Percentiles rank a stretch among this genome's conserved stretches.
Conservation (phyloP, 2,888 invertebrate species). For the Pseudococcus jackbeardsleyi region DNA sequence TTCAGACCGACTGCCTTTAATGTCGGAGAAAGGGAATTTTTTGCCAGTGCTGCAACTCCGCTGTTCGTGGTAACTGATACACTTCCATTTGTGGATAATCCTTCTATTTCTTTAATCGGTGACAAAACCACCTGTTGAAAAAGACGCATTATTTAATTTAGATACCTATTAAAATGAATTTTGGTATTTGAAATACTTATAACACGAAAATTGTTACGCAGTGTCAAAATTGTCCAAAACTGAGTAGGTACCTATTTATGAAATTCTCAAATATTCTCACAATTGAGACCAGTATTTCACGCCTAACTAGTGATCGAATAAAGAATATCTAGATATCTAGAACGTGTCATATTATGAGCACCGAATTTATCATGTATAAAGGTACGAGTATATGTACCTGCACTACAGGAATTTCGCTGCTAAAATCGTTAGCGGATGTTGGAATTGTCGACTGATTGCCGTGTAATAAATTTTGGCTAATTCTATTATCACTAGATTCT, state of each 20-base stretch:
- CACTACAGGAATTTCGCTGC: constrained; percentile 67
- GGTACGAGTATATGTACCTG: constrained; percentile 66
- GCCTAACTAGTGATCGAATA: too few species aligned
- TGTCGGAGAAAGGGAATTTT: constrained; percentile 80
- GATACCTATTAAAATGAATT: too few species aligned
- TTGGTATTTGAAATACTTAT: too few species aligned
- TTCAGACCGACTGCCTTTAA: constrained; percentile 69
- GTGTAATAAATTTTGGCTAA: constrained; percentile 61
- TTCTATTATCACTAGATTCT: constrained; percentile 72
- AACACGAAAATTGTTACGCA: too few species aligned
- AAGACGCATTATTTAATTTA: too few species aligned
- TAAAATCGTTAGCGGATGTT: not conserved
- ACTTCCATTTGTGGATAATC: constrained; percentile 54
- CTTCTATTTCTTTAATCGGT: constrained; percentile 86
- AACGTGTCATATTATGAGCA: too few species aligned
- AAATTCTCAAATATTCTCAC: too few species aligned
- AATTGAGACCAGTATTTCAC: too few species aligned
- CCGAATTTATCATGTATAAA: too few species aligned
- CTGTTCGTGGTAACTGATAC: constrained; percentile 41
- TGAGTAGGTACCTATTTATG: too few species aligned
- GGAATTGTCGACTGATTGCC: constrained; percentile 57
- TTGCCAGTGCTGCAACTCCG: constrained; percentile 81
- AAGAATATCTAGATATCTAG: too few species aligned
- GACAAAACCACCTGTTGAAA: constrained; percentile 80
- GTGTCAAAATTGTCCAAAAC: too few species aligned